phyloP scores from a whole-genome alignment of 2,113 vertebrate species.

The Crotalus helleri region DNA sequence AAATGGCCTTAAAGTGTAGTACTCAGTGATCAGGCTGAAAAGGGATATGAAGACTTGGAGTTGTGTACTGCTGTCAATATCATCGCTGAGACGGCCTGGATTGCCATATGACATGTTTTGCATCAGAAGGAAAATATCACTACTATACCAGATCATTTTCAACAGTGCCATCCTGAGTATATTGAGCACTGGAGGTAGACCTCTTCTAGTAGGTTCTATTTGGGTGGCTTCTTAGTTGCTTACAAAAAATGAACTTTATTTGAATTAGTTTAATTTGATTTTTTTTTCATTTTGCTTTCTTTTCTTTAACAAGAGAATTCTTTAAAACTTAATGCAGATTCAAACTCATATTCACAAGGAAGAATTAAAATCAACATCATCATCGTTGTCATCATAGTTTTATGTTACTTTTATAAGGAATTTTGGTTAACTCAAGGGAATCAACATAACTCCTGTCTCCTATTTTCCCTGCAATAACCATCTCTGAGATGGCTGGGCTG shows the following conservation, averaged over 20 bases:
- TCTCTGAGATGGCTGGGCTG: neutral
- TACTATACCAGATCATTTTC: neutral
- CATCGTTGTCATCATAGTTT: neutral
- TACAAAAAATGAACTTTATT: slow-evolving; percentile 24
- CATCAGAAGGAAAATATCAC: neutral
- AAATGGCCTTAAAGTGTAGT: neutral
- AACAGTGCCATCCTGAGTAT: neutral
- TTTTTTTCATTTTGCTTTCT: neutral
- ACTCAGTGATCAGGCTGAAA: neutral
- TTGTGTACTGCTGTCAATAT: neutral
- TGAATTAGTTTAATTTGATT: neutral
- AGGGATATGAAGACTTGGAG: neutral
- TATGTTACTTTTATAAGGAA: neutral
- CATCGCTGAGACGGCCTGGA: neutral
- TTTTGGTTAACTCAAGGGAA: neutral
- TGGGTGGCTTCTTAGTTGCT: neutral
- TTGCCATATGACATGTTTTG: neutral
- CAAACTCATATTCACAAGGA: slow-evolving; percentile 3
- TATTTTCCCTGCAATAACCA: neutral
- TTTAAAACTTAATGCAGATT: slow-evolving; percentile 18
- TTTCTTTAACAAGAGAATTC: slow-evolving; percentile 5
- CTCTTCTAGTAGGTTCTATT: neutral
- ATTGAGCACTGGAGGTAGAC: neutral
- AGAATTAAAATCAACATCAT: neutral
- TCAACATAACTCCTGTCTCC: neutral